A percentile compares a stretch with the other conserved stretches of the same genome.
phyloP scores from a whole-genome alignment of 1,140 invertebrate species.

The Arctopsyche grandis region DNA sequence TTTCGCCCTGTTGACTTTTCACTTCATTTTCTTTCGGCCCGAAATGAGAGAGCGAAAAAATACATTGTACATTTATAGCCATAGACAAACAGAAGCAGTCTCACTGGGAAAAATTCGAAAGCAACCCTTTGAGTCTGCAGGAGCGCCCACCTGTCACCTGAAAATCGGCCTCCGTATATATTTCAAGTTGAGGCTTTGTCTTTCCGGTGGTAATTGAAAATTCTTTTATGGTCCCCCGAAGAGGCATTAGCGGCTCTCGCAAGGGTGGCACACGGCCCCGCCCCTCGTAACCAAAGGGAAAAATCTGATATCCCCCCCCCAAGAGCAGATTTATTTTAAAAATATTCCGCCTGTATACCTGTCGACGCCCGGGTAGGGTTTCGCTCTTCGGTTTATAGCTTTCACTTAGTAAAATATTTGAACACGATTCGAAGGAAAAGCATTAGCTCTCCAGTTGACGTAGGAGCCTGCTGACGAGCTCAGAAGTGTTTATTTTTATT shows the following conservation, averaged over 20 bases:
- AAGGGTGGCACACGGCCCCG: conserved; percentile 15
- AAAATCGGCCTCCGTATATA: conserved; percentile 16
- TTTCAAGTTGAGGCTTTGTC: conserved; percentile 38
- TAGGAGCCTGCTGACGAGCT: not conserved
- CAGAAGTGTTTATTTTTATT: conserved; percentile 24
- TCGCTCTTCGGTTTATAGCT: conserved; percentile 40
- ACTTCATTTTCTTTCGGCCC: not conserved
- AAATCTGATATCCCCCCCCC: conserved; percentile 38
- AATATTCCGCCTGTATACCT: conserved; percentile 50
- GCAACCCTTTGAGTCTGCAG: not conserved
- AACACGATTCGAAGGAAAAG: conserved; percentile 44
- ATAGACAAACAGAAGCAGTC: not conserved
- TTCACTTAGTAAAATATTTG: conserved; percentile 49
- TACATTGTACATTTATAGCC: not conserved
- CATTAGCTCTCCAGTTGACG: conserved; percentile 20
- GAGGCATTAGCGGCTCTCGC: conserved; percentile 45
- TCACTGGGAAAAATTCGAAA: not conserved
- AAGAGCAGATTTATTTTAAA: conserved; percentile 52
- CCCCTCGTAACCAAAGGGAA: conserved; percentile 30
- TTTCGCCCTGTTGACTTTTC: not conserved
- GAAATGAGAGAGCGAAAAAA: not conserved
- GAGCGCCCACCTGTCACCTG: not conserved
- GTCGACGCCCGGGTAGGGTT: conserved; percentile 43
- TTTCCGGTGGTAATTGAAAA: conserved; percentile 49
- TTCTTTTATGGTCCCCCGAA: conserved; percentile 50